Evolutionary conservation across 2,888 invertebrate species (phyloP).

Genomic region (Pyrocoelia pectoralis): DNA sequence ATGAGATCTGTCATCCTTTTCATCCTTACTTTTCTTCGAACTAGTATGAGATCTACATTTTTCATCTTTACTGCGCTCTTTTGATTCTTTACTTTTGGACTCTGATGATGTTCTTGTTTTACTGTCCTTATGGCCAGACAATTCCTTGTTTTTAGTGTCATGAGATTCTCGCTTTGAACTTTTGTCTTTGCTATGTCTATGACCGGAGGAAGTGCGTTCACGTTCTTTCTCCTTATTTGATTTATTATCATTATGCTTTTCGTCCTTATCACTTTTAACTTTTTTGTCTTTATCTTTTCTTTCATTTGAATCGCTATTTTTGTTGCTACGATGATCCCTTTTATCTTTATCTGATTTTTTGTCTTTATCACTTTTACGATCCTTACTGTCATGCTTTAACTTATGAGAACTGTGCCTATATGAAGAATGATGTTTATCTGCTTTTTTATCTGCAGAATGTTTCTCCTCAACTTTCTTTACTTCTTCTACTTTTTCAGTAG

Average conservation of each 20-base stretch:
- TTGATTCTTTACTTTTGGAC: slow-evolving; percentile 37
- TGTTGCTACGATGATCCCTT: slow-evolving; percentile 43
- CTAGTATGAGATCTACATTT: slow-evolving; percentile 26
- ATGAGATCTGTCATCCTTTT: slow-evolving; percentile 42
- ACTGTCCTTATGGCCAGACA: slow-evolving; percentile 40
- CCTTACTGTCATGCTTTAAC: slow-evolving; percentile 40
- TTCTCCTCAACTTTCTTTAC: slow-evolving; percentile 38
- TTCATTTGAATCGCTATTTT: slow-evolving; percentile 46
- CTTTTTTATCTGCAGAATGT: slow-evolving; percentile 28
- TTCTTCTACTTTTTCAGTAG: slow-evolving; percentile 11
- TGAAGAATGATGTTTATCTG: slow-evolving; percentile 59
- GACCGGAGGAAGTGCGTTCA: slow-evolving; percentile 11
- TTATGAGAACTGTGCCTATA: slow-evolving; percentile 48
- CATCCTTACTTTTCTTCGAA: slow-evolving; percentile 34
- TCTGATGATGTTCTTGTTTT: slow-evolving; percentile 45
- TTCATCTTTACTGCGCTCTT: slow-evolving; percentile 38
- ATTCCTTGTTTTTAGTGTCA: slow-evolving; percentile 15
- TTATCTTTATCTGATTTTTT: slow-evolving; percentile 35
- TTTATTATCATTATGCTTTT: slow-evolving; percentile 10
- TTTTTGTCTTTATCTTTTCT: slow-evolving; percentile 41
- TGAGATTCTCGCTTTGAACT: not conserved
- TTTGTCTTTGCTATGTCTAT: not conserved
- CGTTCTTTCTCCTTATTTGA: slow-evolving; percentile 20
- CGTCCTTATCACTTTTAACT: slow-evolving; percentile 22
- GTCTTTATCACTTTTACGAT: slow-evolving; percentile 39